A percentile compares a stretch with the other conserved stretches of the same genome.
Conservation (phyloP, 2,888 invertebrate genomes). For the Gibbula magus region DNA sequence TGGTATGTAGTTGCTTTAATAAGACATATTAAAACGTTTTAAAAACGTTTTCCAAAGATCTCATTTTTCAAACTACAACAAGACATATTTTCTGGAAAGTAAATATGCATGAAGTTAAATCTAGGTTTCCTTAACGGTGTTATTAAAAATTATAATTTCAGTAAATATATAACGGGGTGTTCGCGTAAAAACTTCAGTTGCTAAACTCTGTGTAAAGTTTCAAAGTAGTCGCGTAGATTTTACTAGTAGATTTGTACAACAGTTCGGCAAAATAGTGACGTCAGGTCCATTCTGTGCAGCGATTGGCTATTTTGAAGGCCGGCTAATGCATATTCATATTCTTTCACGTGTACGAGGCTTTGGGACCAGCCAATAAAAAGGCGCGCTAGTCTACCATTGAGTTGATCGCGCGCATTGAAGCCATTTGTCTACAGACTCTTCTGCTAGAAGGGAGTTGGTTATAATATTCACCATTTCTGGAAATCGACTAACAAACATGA, state of each 20-base stretch:
- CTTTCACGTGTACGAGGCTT: slow-evolving; percentile 54
- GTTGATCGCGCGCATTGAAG: slow-evolving; percentile 60
- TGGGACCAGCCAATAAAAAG: slow-evolving; percentile 55
- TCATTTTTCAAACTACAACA: too few relatives aligned
- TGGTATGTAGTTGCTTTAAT: too few relatives aligned
- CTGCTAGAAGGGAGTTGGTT: not conserved
- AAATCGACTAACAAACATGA: not conserved
- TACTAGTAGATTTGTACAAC: not conserved
- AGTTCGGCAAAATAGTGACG: slow-evolving; percentile 35
- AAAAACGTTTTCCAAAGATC: too few relatives aligned
- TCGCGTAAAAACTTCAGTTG: too few relatives aligned
- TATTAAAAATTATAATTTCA: too few relatives aligned
- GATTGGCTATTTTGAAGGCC: slow-evolving; percentile 45
- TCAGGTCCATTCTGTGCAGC: slow-evolving; percentile 15
- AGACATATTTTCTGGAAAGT: not conserved
- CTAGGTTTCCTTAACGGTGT: too few relatives aligned
- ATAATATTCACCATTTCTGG: slow-evolving; percentile 1
- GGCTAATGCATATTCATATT: slow-evolving; percentile 62
- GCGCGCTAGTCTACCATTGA: slow-evolving; percentile 55
- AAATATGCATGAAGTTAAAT: too few relatives aligned
- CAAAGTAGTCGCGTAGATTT: not conserved
- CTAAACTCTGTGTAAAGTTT: too few relatives aligned
- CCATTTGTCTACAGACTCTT: slow-evolving; percentile 25
- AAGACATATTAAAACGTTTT: too few relatives aligned
- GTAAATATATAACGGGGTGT: too few relatives aligned